A percentile compares a stretch with the other conserved stretches of the same genome.
Conservation (phyloP, 2,113 vertebrate genomes). For the Ictalurus furcatus region DNA sequence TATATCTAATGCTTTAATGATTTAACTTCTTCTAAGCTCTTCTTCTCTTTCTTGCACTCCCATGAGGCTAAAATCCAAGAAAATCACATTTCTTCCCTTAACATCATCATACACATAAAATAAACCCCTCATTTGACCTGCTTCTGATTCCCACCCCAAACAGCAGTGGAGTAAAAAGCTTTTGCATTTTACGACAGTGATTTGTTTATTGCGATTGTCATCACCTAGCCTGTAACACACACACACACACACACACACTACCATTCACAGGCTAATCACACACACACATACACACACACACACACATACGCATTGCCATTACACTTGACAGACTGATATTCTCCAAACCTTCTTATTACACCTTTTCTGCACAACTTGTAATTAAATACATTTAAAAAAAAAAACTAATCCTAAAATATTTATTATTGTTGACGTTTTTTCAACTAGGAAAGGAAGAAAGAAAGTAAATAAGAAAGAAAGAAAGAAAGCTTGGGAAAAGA, state of each 20-base stretch:
- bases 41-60: too few species aligned
- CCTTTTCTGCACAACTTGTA: background rate
- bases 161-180: background rate
- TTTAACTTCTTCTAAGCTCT: too few species aligned
- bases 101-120: background rate
- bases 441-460: background rate
- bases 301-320: background rate
- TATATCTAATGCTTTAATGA: too few species aligned
- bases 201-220: constrained; percentile 28
- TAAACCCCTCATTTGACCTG: background rate
- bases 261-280: constrained; percentile 39
- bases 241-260: background rate
- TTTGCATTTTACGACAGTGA: constrained; percentile 30
- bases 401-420: background rate
- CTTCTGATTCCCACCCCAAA: background rate
- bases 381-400: background rate
- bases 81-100: background rate
- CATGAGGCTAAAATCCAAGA: too few species aligned
- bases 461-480: too few species aligned
- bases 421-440: background rate
- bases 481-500: too few species aligned
- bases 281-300: background rate
- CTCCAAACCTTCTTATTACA: background rate
- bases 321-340: background rate
- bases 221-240: background rate